Conservation (phyloP, 1,140 invertebrate species). For the Scaptomyza hsui region DNA sequence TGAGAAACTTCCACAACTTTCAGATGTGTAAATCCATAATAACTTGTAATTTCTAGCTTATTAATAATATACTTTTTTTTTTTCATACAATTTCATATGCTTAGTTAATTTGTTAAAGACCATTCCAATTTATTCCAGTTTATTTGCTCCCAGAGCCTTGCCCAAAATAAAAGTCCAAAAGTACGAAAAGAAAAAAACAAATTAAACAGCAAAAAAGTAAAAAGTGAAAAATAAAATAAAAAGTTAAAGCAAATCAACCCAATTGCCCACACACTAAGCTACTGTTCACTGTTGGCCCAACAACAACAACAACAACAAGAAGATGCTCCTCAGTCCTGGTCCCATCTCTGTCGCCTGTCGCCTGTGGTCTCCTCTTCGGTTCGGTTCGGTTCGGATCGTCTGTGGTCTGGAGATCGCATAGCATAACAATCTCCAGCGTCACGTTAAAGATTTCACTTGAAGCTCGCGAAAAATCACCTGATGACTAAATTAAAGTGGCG, state of each 20-base stretch:
- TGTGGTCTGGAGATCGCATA: slow-evolving; percentile 46
- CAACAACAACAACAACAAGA: slow-evolving; percentile 1
- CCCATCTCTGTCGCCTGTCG: slow-evolving; percentile 13
- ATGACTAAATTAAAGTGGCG: slow-evolving; percentile 83
- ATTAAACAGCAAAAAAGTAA: slow-evolving; percentile 14
- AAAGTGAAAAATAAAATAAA: slow-evolving; percentile 3
- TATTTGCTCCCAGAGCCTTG: slow-evolving; percentile 5
- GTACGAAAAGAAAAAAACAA: slow-evolving; percentile 8
- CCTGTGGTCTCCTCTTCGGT: background rate
- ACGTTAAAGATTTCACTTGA: slow-evolving; percentile 83
- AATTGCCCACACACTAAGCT: slow-evolving; percentile 54
- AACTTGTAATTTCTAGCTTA: too few relatives aligned
- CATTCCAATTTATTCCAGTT: slow-evolving; percentile 9
- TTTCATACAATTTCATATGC: background rate
- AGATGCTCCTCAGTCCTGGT: slow-evolving; percentile 24
- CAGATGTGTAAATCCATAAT: too few relatives aligned
- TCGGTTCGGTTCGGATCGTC: background rate
- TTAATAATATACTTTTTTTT: background rate
- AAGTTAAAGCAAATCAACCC: slow-evolving; percentile 44
- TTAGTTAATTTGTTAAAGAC: background rate
- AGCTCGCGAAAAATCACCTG: slow-evolving; percentile 83
- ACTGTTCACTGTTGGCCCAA: slow-evolving; percentile 24
- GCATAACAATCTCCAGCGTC: slow-evolving; percentile 81
- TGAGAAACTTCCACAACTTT: too few relatives aligned
- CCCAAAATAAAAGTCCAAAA: slow-evolving; percentile 1